Conservation (phyloP, 64 coral and sea anemone genomes). For the Dendronephthya gigantea region DNA sequence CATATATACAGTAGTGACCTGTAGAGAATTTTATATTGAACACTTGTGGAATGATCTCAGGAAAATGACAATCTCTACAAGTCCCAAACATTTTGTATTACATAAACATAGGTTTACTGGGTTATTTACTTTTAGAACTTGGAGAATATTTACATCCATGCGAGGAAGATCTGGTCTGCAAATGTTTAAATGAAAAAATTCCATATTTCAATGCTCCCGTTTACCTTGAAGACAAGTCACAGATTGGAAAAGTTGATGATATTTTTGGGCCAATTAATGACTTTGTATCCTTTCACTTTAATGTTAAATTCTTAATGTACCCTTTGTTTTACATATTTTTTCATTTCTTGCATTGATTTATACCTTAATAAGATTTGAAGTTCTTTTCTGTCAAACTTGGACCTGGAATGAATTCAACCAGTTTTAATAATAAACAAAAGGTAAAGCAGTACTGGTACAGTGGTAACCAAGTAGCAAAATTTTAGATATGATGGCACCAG, state of each 20-base stretch:
- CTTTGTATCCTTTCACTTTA: constrained; percentile 79
- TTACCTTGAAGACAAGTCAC: constrained; percentile 90
- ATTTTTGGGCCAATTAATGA: constrained; percentile 97
- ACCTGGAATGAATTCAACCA: constrained; percentile 76
- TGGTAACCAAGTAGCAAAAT: background rate
- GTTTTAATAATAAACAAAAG: constrained; percentile 87
- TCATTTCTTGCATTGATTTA: background rate
- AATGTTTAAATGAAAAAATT: constrained; percentile 95
- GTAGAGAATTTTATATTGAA: no score
- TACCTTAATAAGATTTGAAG: constrained; percentile 22
- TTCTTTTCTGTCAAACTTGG: constrained; percentile 90
- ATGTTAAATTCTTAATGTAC: background rate
- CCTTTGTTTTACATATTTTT: background rate
- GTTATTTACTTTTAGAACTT: constrained; percentile 50
- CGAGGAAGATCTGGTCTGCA: constrained; percentile 85
- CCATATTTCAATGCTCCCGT: constrained; percentile 99
- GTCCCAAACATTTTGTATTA: no score
- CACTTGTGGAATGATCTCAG: no score
- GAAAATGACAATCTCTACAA: no score
- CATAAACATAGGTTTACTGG: no score
- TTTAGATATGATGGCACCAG: no score
- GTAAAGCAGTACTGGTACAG: no score
- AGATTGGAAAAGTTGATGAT: constrained; percentile 99
- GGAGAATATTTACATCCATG: constrained; percentile 61
- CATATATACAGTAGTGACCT: no score